phyloP scores from a whole-genome alignment of 2,113 vertebrate genomes.

The Chaenocephalus aceratus region DNA sequence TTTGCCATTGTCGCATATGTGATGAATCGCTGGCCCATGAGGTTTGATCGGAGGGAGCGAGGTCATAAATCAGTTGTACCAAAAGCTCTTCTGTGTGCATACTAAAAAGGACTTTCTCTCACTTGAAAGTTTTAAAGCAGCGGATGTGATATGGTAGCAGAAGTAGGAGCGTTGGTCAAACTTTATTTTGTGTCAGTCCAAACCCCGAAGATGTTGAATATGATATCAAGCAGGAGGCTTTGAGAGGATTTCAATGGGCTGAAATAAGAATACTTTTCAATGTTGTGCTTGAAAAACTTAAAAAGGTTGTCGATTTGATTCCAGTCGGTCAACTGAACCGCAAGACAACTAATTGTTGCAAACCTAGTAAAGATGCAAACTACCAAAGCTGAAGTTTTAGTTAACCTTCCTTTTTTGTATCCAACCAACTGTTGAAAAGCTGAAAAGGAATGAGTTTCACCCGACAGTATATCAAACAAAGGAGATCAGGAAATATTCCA shows the following conservation, averaged over 20 bases:
- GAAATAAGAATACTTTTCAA: too few species aligned
- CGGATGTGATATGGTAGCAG: conserved; percentile 34
- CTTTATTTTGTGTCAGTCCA: conserved; percentile 23
- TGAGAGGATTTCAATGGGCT: too few species aligned
- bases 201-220: too few species aligned
- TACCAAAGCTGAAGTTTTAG: too few species aligned
- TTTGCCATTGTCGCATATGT: conserved; percentile 47
- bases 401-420: background rate
- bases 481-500: conserved; percentile 8
- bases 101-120: conserved; percentile 32
- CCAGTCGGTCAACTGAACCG: too few species aligned
- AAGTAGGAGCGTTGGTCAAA: conserved; percentile 66
- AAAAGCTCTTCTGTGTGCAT: conserved; percentile 12
- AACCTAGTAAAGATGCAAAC: too few species aligned
- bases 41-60: conserved; percentile 41
- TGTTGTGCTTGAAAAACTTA: too few species aligned
- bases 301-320: too few species aligned
- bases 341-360: too few species aligned
- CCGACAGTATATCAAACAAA: conserved; percentile 9
- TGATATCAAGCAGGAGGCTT: too few species aligned
- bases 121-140: conserved; percentile 26
- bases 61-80: conserved; percentile 61
- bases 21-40: conserved; percentile 54
- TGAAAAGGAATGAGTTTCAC: conserved; percentile 22
- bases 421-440: background rate